Evolutionary conservation across 2,113 vertebrate genomes (phyloP).

Genomic region (Accipiter cooperii): DNA sequence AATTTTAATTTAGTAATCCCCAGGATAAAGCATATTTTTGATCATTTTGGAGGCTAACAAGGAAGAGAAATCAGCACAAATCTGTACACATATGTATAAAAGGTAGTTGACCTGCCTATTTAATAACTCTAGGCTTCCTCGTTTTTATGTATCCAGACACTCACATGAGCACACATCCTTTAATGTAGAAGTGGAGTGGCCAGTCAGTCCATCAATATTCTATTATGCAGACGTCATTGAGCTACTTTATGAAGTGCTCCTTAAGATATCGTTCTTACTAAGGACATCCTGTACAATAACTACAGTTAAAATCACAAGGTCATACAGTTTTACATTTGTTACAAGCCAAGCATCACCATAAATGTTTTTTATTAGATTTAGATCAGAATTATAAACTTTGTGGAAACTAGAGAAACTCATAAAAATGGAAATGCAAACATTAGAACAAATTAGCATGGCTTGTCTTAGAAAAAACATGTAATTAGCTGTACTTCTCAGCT

Average conservation of each 20-base stretch:
- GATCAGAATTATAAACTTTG: background rate
- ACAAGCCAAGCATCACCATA: background rate
- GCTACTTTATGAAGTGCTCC: background rate
- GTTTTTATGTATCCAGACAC: background rate
- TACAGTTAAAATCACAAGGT: background rate
- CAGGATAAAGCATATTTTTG: background rate
- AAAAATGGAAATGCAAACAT: constrained; percentile 6
- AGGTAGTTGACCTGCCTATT: background rate
- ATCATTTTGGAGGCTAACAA: background rate
- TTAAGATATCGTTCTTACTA: background rate
- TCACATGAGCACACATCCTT: background rate
- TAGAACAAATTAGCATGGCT: background rate
- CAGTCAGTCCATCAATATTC: background rate
- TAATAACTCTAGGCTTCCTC: background rate
- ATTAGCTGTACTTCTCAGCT: background rate
- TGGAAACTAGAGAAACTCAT: background rate
- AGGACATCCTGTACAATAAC: background rate
- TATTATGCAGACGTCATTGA: background rate
- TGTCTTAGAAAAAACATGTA: constrained; percentile 20
- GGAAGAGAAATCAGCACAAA: background rate
- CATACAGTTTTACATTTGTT: background rate
- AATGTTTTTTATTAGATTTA: background rate
- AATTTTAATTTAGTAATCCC: background rate
- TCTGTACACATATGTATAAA: background rate
- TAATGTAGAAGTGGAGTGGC: background rate